phyloP scores from a whole-genome alignment of 53 echinoderm and acorn worm species.

The Henricia sp. region DNA sequence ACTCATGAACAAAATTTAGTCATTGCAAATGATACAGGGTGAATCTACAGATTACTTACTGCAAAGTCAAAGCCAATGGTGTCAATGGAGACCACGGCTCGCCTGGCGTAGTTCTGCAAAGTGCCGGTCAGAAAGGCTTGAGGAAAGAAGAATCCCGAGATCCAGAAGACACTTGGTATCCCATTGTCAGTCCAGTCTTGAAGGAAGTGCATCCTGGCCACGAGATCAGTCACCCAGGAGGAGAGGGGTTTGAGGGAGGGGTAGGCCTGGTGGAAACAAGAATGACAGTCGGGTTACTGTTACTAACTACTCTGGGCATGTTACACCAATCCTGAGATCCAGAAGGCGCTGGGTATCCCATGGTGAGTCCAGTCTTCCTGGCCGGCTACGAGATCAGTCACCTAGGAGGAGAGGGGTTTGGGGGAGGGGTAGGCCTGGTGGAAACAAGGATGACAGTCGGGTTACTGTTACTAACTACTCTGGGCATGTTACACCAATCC shows the following conservation, averaged over 20 bases:
- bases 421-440: constrained; percentile 94
- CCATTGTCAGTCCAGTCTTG: constrained; percentile 89
- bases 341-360: constrained; percentile 96
- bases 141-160: constrained; percentile 99
- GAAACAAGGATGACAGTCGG: too few species aligned
- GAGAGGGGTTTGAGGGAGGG: constrained; percentile 97
- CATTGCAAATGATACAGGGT: too few species aligned
- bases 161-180: constrained; percentile 98
- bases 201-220: constrained; percentile 89
- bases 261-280: constrained; percentile 91
- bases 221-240: constrained; percentile 95
- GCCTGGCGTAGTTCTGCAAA: constrained; percentile 96
- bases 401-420: constrained; percentile 98
- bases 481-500: too few species aligned
- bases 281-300: too few species aligned
- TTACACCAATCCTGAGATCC: constrained; percentile 99
- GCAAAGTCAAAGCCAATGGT: constrained; percentile 95
- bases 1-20: too few species aligned
- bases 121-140: constrained; percentile 99
- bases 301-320: too few species aligned
- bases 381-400: constrained; percentile 86
- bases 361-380: constrained; percentile 85
- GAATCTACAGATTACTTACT: constrained; percentile 74
- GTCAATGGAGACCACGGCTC: constrained; percentile 94
- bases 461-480: too few species aligned